Percentiles rank a stretch among this genome's conserved stretches.
Evolutionary conservation across 30 jellyfish, hydroid and myxozoan species (phyloP).

Genomic region (Turritopsis dohrnii): DNA sequence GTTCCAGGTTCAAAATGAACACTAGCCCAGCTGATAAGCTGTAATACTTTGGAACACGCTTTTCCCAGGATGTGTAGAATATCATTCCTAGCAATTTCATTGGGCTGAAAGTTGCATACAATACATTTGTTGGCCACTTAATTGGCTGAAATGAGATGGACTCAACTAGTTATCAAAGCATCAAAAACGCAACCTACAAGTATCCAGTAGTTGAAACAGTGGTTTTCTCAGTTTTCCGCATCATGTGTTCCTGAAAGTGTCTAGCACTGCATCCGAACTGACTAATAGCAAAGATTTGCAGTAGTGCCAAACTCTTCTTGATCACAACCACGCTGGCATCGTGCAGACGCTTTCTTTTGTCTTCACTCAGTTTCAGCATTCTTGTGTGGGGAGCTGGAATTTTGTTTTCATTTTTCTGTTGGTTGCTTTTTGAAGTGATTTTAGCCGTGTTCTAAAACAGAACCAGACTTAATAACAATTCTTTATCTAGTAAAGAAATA

Average conservation of each 20-base stretch:
- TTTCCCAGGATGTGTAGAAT: no score
- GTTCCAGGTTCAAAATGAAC: no score
- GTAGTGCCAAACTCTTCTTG: slow-evolving; percentile 78
- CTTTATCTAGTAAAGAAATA: not conserved
- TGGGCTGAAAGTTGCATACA: no score
- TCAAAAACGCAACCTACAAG: slow-evolving; percentile 40
- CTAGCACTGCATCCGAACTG: slow-evolving; percentile 99
- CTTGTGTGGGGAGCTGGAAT: slow-evolving; percentile 92
- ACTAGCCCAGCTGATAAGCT: no score
- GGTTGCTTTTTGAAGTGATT: not conserved
- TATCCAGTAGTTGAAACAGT: slow-evolving; percentile 69
- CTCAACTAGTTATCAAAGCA: not conserved
- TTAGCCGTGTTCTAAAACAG: slow-evolving; percentile 35
- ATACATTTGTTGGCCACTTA: not conserved
- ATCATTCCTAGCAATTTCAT: no score
- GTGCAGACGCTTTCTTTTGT: slow-evolving; percentile 84
- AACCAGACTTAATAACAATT: not conserved
- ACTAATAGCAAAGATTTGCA: slow-evolving; percentile 67
- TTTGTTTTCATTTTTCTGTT: slow-evolving; percentile 12
- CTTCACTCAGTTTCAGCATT: slow-evolving; percentile 61
- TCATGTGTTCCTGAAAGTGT: slow-evolving; percentile 94
- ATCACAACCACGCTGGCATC: slow-evolving; percentile 81
- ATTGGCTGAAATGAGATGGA: not conserved
- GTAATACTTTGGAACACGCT: no score
- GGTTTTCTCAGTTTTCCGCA: slow-evolving; percentile 75